A percentile compares a stretch with the other conserved stretches of the same genome.
Evolutionary conservation across 2,888 invertebrate genomes (phyloP).

Genomic region (Leptopilina syphax): DNA sequence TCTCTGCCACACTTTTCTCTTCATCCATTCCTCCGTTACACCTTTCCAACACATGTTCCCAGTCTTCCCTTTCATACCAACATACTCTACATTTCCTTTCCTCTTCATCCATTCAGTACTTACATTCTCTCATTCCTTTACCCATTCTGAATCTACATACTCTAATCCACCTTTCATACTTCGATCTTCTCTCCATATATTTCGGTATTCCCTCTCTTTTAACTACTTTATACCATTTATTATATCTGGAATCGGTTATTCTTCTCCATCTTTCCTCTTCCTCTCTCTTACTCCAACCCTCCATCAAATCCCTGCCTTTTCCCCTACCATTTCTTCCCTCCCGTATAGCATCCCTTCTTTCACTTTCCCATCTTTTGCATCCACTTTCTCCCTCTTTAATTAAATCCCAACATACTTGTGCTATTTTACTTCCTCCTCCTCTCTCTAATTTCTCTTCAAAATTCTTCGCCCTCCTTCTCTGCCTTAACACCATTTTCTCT

Average conservation of each 20-base stretch:
- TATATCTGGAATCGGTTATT: background rate
- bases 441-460: background rate
- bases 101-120: too few relatives aligned
- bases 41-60: too few relatives aligned
- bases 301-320: background rate
- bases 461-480: background rate
- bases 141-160: background rate
- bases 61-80: too few relatives aligned
- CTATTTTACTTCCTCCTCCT: background rate
- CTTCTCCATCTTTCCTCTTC: background rate
- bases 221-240: background rate
- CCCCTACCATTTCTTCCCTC: background rate
- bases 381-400: background rate
- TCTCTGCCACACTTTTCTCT: too few relatives aligned
- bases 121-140: too few relatives aligned
- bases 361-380: background rate
- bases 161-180: background rate
- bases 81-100: too few relatives aligned
- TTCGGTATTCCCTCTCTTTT: background rate
- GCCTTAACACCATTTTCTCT: background rate
- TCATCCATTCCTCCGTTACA: too few relatives aligned
- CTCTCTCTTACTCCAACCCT: background rate
- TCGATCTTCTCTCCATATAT: background rate
- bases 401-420: background rate
- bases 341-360: background rate